phyloP scores from a whole-genome alignment of 2,888 invertebrate species.

The Platynereis dumerilii region DNA sequence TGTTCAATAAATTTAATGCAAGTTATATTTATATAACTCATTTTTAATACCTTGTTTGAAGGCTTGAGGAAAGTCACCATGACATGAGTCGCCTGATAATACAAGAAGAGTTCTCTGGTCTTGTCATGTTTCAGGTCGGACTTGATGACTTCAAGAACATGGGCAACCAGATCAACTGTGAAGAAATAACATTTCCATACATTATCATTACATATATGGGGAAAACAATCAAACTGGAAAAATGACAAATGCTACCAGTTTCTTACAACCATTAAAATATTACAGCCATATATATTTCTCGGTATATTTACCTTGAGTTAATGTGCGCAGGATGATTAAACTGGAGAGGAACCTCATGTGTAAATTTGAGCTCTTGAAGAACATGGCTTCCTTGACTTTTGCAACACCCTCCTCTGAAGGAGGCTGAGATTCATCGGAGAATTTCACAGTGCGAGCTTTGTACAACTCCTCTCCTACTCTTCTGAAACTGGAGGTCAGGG shows the following conservation, averaged over 20 bases:
- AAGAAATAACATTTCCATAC: slow-evolving; percentile 27
- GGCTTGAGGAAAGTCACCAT: slow-evolving; percentile 55
- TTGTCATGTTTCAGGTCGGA: slow-evolving; percentile 56
- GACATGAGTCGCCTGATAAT: slow-evolving; percentile 59
- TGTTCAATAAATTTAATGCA: too few species aligned
- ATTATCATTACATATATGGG: slow-evolving; percentile 2
- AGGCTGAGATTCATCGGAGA: slow-evolving; percentile 27
- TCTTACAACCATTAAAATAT: too few species aligned
- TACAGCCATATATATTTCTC: too few species aligned
- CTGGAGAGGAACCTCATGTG: slow-evolving; percentile 55
- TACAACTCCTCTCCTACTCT: slow-evolving; percentile 61
- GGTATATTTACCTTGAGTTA: slow-evolving; percentile 54
- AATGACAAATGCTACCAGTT: too few species aligned
- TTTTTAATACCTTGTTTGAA: slow-evolving; percentile 58
- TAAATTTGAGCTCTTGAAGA: slow-evolving; percentile 51
- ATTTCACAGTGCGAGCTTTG: slow-evolving; percentile 38
- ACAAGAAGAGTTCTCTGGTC: slow-evolving; percentile 56
- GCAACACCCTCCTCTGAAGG: slow-evolving; percentile 37
- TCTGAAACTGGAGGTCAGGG: slow-evolving; percentile 53
- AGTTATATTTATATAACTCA: too few species aligned
- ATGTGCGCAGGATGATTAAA: slow-evolving; percentile 55
- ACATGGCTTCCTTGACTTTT: slow-evolving; percentile 46
- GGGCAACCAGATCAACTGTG: slow-evolving; percentile 56
- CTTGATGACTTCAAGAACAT: slow-evolving; percentile 57
- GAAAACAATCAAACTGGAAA: neutral